Base-by-base conservation (phyloP, 2,113 vertebrate genomes). In the Cololabis saira region DNA sequence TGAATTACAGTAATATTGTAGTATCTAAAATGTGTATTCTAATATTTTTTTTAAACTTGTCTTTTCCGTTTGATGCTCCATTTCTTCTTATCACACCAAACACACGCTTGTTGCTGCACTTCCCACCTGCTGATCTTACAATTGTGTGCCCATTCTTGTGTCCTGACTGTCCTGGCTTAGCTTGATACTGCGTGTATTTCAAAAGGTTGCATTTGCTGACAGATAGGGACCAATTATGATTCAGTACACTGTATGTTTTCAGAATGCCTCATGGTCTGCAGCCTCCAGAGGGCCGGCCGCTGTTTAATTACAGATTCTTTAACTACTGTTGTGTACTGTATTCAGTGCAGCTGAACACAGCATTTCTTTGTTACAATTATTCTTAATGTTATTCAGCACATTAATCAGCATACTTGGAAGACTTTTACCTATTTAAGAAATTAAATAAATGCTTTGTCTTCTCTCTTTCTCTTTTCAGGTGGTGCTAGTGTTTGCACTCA, bases 401-500 rank as follows among this genome's bases (percentile, higher is more conserved):
- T 53, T 57, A 58, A 70, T 52, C 6, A 67, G 30, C 48, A 41
- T 24, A 45, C 47, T 48, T 41, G 7, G 17, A 45, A 50, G 21
- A 24, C 18, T 11, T 48, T 18, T 37, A 37, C 33, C 33, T 37
- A 4, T 47, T 47, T 11, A n/a, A 47, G 8, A 15, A 16, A 4
- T 47, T 47, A 18, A n/a, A 47, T 2, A 15, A 16, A 18, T 81
- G 43, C 67, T 50, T 47, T 83, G 13, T 30, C 14, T 3, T 50
- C 47, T 80, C 12, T 80, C 7, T 67, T 40, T 77, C 52, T 92
- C 62, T 92, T 87, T 91, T 13, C 90, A 99, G 98, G 98, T 99
- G 87, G 98, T 99, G 86, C 94, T 98, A 81, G 98, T 99, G 87
- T 99, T 99, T 94, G 97, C 97, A 74, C 96, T 99, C 93, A 99